phyloP scores from a whole-genome alignment of 1,140 invertebrate genomes.

The Diachasmimorpha longicaudata region DNA sequence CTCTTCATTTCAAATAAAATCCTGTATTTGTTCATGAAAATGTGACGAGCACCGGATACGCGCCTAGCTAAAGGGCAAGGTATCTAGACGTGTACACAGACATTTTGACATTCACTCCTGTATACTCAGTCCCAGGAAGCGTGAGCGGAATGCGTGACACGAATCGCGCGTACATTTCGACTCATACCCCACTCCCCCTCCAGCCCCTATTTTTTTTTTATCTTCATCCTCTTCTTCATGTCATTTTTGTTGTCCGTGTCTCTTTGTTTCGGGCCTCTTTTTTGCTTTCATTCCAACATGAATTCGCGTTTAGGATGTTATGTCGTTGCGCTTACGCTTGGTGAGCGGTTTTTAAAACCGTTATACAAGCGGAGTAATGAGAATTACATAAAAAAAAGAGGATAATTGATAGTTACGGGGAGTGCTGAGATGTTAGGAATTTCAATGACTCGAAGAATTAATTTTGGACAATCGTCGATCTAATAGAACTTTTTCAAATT shows the following conservation, averaged over 20 bases:
- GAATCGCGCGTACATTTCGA: not conserved
- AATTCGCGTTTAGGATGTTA: not conserved
- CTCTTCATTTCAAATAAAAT: not conserved
- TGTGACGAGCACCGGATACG: not conserved
- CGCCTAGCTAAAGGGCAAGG: not conserved
- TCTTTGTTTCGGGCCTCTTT: not conserved
- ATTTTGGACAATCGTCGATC: too few species aligned
- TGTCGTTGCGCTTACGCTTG: not conserved
- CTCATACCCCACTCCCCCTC: not conserved
- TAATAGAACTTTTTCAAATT: too few species aligned
- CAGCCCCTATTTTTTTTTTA: not conserved
- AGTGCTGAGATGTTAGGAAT: too few species aligned
- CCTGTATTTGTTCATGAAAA: not conserved
- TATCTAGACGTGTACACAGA: slow-evolving; percentile 1
- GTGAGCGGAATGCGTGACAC: slow-evolving; percentile 8
- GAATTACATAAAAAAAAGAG: not conserved
- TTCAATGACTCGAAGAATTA: too few species aligned
- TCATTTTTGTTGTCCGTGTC: not conserved
- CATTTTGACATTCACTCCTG: not conserved
- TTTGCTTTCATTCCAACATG: not conserved
- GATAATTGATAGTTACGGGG: not conserved
- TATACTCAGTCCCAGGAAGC: not conserved
- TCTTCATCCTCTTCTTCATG: not conserved
- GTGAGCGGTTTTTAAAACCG: not conserved
- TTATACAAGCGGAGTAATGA: not conserved